Evolutionary conservation across 2,113 vertebrate species (phyloP), one percentile per base, ranked within the genome.

Genomic region (Pluvialis apricaria): DNA sequence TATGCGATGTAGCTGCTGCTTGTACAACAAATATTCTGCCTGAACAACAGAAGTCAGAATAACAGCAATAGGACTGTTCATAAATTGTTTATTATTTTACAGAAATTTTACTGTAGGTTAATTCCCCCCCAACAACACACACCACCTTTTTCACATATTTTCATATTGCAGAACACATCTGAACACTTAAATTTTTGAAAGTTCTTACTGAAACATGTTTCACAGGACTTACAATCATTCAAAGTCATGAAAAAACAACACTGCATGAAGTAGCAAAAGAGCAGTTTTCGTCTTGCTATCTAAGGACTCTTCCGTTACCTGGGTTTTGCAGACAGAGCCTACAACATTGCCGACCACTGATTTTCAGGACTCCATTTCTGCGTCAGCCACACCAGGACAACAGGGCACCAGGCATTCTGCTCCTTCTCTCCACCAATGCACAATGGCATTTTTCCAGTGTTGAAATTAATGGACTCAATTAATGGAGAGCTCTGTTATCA

Each of bases 321-420:
- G n/a, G 31, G 45, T 17, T 73, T 77, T 77, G 32, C 45, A 42
- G 24, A 51, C 34, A 79, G 44, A 36, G 29, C 10, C 1, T 2
- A 4, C 15, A 28, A 40, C 18, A n/a, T 8, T 5, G 2, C 44
- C 3, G 1, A 18, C 15, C 20, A 17, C 32, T 0, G 1, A 25
- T 18, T 66, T 75, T 38, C 70, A 64, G 44, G 38, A 11, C 28
- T 76, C 31, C 13, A 15, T 75, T 76, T 82, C 55, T 82, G 22
- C 0, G 0, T 11, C 65, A 85, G 55, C 13, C 2, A 0, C 5
- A 4, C 3, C 6, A 4, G 45, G n/a, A 71, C 42, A 75, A 14
- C 0, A 2, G 1, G 6, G 8, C 2, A 0, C 34, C 11, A 34
- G 42, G 18, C 3, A 9, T 65, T 61, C 24, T 75, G 36, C 32